These are phyloP conservation scores for Ciconia maguari DNA, from an alignment of 2,113 vertebrate genomes.

Conservation along the genomic window DNA sequence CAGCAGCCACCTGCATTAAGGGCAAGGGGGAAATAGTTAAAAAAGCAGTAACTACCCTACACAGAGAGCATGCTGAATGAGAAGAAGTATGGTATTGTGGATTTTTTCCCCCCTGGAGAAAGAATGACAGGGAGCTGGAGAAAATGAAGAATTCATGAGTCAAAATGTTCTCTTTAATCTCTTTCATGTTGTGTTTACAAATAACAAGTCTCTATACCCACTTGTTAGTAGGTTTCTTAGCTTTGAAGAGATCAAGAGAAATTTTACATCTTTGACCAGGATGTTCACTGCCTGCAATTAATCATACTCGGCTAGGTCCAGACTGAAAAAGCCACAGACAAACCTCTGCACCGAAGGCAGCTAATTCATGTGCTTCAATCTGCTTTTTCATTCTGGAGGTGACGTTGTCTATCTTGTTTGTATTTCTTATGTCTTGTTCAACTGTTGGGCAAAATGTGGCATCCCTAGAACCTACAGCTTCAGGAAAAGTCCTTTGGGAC, in stretches of 20 bases:
- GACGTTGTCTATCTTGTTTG: not conserved
- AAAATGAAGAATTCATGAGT: not conserved
- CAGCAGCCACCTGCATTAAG: constrained; percentile 85
- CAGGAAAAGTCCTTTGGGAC: not conserved
- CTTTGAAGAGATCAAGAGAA: not conserved
- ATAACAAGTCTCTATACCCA: not conserved
- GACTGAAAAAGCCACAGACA: not conserved
- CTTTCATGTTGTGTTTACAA: not conserved
- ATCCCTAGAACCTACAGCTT: not conserved
- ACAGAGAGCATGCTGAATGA: not conserved
- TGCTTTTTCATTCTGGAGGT: not conserved
- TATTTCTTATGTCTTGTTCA: not conserved
- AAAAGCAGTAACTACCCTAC: not conserved
- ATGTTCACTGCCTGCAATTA: not conserved
- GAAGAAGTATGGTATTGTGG: not conserved
- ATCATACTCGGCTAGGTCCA: not conserved
- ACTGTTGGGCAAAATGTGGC: not conserved
- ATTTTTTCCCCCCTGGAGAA: not conserved
- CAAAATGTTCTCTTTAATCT: not conserved
- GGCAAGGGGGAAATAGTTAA: not conserved
- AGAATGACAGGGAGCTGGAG: not conserved
- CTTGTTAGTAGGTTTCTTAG: not conserved
- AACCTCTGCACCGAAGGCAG: not conserved
- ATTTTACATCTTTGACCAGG: not conserved
- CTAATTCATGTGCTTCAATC: not conserved